A percentile compares a stretch with the other conserved stretches of the same genome.
These are phyloP conservation scores for Hystrix cristata DNA, from an alignment of 2,113 vertebrate genomes.

Conservation along the genomic window DNA sequence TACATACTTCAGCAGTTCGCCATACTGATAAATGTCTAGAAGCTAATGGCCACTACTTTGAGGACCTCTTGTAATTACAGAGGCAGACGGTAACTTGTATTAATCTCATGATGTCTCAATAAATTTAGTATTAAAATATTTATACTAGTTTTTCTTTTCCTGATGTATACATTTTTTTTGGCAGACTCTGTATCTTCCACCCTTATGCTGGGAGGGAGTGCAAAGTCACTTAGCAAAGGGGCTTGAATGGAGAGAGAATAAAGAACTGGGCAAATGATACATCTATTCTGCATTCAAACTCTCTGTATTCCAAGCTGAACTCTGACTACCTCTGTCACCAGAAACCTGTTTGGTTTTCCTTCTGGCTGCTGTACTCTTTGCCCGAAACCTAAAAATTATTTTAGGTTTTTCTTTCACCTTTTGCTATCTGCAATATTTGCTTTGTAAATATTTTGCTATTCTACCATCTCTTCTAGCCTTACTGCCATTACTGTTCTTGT, in stretches of 20 bases:
- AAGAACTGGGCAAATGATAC: conserved; percentile 8
- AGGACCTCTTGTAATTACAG: not conserved
- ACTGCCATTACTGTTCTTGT: not conserved
- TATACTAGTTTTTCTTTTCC: not conserved
- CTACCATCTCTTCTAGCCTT: not conserved
- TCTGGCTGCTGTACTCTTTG: conserved; percentile 19
- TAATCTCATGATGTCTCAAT: not conserved
- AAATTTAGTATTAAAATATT: not conserved
- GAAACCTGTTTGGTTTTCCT: conserved; percentile 37
- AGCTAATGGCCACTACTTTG: not conserved
- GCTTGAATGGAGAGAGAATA: not conserved
- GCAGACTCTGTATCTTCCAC: not conserved
- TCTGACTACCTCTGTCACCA: not conserved
- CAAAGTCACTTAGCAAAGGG: conserved; percentile 14
- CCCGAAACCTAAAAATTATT: not conserved
- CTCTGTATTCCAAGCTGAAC: not conserved
- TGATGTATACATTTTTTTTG: not conserved
- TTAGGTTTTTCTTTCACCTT: not conserved
- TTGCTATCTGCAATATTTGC: not conserved
- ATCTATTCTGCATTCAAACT: not conserved
- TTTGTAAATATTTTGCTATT: conserved; percentile 13
- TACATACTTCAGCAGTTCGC: not conserved
- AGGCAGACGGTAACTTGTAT: not conserved
- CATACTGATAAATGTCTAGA: not conserved
- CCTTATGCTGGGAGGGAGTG: not conserved